These are phyloP conservation scores for Phenganax subtilis DNA, from an alignment of 92 coral and sea anemone genomes.

Conservation along the genomic window DNA sequence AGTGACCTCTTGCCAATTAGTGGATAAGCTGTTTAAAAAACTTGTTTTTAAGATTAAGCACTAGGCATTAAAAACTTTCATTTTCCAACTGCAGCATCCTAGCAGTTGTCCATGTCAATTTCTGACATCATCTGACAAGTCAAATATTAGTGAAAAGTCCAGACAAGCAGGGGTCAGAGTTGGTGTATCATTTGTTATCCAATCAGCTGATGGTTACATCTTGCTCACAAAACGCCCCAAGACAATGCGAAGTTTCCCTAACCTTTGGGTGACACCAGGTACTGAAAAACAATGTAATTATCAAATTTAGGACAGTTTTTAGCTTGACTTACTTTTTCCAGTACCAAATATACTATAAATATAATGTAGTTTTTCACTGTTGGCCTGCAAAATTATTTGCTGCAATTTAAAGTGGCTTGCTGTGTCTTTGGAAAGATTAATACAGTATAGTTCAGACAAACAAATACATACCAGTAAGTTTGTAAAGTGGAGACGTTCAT, in stretches of 20 bases:
- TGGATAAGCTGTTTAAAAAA: too few relatives aligned
- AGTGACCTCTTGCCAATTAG: too few relatives aligned
- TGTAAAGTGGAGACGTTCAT: background rate
- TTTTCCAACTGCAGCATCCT: conserved; percentile 57
- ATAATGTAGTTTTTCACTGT: too few relatives aligned
- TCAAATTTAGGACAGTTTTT: too few relatives aligned
- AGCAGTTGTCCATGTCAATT: conserved; percentile 84
- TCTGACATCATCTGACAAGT: conserved; percentile 67
- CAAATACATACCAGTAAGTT: too few relatives aligned
- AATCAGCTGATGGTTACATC: conserved; percentile 73
- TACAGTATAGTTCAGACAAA: too few relatives aligned
- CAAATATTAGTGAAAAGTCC: conserved; percentile 47
- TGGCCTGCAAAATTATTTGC: background rate
- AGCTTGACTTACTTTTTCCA: background rate
- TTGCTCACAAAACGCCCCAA: conserved; percentile 80
- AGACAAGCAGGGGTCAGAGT: conserved; percentile 62
- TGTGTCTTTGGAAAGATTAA: too few relatives aligned
- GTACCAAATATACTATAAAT: background rate
- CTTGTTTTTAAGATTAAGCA: too few relatives aligned
- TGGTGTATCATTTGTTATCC: conserved; percentile 70
- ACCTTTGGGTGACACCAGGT: conserved; percentile 98
- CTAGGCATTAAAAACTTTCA: too few relatives aligned
- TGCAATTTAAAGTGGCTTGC: too few relatives aligned
- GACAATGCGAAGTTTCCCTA: conserved; percentile 90
- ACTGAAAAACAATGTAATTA: background rate